A percentile compares a stretch with the other conserved stretches of the same genome.
Evolutionary conservation across 2,113 vertebrate genomes (phyloP).

Genomic region (Acanthisitta chloris): DNA sequence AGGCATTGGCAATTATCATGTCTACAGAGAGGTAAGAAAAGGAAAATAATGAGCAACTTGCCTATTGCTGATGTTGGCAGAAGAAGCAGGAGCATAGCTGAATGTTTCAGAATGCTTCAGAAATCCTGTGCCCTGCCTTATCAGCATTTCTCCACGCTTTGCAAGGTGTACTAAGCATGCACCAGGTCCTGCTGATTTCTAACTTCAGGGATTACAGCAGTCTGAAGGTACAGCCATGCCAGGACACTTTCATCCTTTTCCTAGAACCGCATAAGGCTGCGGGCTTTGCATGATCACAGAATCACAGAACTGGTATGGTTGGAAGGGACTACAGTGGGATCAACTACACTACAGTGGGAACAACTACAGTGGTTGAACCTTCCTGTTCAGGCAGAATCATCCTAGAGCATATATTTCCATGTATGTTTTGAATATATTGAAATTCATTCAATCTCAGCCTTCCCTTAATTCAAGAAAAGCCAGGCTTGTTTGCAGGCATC

Average conservation of each 20-base stretch:
- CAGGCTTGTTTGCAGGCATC: neutral
- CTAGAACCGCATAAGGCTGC: neutral
- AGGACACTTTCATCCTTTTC: neutral
- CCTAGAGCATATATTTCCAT: neutral
- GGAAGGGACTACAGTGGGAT: neutral
- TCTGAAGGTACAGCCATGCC: neutral
- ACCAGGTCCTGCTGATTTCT: neutral
- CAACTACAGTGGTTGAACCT: neutral
- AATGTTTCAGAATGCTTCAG: neutral
- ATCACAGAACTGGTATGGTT: neutral
- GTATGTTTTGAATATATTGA: neutral
- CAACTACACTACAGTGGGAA: too few relatives aligned
- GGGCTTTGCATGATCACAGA: neutral
- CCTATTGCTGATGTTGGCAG: accelerated
- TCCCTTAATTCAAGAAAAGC: neutral
- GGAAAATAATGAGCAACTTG: neutral
- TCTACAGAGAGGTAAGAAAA: neutral
- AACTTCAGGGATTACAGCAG: neutral
- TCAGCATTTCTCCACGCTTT: neutral
- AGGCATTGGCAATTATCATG: neutral
- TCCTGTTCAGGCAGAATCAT: neutral
- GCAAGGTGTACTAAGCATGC: accelerated
- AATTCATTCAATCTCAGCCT: neutral
- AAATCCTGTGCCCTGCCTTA: neutral
- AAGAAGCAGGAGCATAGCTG: neutral